Conservation (phyloP, 1,140 invertebrate genomes). For the Sinella curviseta region DNA sequence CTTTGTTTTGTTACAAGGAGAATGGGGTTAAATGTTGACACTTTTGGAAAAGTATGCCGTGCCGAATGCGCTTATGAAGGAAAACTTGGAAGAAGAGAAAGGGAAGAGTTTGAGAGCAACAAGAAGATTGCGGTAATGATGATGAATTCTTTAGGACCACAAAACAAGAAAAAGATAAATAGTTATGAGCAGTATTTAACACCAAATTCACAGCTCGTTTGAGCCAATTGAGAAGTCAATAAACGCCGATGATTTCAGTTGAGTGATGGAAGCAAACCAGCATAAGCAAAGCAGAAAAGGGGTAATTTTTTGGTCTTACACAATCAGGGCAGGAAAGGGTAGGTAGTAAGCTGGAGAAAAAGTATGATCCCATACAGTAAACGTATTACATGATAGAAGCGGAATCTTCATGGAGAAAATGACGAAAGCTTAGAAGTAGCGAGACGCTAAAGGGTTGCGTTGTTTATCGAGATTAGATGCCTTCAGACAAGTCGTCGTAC, state of each 20-base stretch:
- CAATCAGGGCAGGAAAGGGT: too few species aligned
- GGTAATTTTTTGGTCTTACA: too few species aligned
- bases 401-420: background rate
- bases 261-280: background rate
- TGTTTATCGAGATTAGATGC: background rate
- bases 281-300: background rate
- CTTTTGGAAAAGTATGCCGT: background rate
- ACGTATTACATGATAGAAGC: background rate
- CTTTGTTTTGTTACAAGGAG: background rate
- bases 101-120: background rate
- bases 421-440: background rate
- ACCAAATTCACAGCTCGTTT: background rate
- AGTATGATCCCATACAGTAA: background rate
- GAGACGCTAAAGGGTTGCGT: too few species aligned
- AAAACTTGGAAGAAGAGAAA: too few species aligned
- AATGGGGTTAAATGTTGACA: conserved; percentile 18
- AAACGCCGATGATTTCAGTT: background rate
- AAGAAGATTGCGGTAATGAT: background rate
- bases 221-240: conserved; percentile 8
- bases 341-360: too few species aligned
- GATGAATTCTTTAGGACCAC: background rate
- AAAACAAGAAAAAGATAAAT: background rate
- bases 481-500: background rate
- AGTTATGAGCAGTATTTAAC: background rate
- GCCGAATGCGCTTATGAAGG: background rate